A percentile compares a stretch with the other conserved stretches of the same genome.
Conservation (phyloP, 92 coral and sea anemone species). For the Palythoa grandiflora region DNA sequence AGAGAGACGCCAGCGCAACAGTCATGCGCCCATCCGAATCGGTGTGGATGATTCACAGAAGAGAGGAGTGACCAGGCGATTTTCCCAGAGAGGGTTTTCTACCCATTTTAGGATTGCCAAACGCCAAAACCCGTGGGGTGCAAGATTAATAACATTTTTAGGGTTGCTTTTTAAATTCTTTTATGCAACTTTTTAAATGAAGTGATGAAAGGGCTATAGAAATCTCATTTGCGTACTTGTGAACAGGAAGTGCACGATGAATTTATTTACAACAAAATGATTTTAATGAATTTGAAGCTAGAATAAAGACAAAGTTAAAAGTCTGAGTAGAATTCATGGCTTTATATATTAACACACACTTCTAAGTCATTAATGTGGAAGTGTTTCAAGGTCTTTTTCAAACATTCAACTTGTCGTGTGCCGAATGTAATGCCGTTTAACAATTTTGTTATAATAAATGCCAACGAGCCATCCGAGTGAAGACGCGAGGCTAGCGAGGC, state of each 20-base stretch:
- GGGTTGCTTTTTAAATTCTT: conserved; percentile 9
- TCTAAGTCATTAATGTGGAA: too few species aligned
- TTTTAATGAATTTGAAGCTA: not conserved
- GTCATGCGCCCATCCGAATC: not conserved
- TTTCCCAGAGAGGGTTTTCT: not conserved
- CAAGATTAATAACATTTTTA: not conserved
- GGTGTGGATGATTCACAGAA: not conserved
- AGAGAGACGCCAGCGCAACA: not conserved
- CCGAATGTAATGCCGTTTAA: too few species aligned
- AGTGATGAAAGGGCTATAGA: not conserved
- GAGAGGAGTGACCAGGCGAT: not conserved
- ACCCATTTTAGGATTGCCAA: not conserved
- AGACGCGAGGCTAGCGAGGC: too few species aligned
- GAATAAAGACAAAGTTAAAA: not conserved
- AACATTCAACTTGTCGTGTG: too few species aligned
- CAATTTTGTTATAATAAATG: too few species aligned
- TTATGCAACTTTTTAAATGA: not conserved
- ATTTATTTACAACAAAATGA: not conserved
- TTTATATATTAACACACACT: too few species aligned
- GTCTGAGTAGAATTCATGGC: not conserved
- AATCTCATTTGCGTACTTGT: not conserved
- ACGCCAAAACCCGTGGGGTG: not conserved
- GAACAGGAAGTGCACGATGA: not conserved
- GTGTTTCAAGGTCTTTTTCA: too few species aligned
- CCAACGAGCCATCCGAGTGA: too few species aligned